Evolutionary conservation across 2,797 vertebrate genomes (phyloP).

Genomic region (Labeo calbasu): DNA sequence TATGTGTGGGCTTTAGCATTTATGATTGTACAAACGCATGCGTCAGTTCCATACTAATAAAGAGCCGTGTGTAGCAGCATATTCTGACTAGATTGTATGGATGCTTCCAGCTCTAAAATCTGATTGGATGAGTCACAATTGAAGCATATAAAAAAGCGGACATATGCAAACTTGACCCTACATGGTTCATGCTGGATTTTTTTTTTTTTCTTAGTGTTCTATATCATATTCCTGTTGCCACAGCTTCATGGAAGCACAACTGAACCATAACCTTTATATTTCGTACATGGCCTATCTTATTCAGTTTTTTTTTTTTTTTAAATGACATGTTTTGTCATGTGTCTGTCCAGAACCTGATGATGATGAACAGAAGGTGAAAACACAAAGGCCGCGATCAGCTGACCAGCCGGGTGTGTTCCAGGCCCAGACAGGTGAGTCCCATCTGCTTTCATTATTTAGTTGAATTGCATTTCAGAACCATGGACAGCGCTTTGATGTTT

Average conservation of each 20-base stretch:
- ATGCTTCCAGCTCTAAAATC: not conserved
- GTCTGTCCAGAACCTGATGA: slow-evolving; percentile 87
- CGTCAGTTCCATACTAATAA: slow-evolving; percentile 4
- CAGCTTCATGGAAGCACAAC: not conserved
- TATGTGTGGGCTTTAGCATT: slow-evolving; percentile 21
- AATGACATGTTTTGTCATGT: slow-evolving; percentile 21
- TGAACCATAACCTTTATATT: not conserved
- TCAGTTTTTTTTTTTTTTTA: not conserved
- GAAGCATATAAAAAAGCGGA: not conserved
- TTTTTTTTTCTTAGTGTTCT: not conserved
- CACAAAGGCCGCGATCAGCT: slow-evolving; percentile 94
- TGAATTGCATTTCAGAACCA: not conserved
- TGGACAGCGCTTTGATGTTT: not conserved
- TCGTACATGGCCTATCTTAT: no score
- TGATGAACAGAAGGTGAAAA: slow-evolving; percentile 96
- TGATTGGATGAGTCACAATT: not conserved
- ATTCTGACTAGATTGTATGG: not conserved
- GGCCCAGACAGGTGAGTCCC: slow-evolving; percentile 93
- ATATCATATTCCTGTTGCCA: not conserved
- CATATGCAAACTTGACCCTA: not conserved
- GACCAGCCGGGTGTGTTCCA: slow-evolving; percentile 97
- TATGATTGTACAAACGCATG: not conserved
- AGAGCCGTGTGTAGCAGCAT: not conserved
- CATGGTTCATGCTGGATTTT: not conserved
- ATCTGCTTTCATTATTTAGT: not conserved